A percentile compares a stretch with the other conserved stretches of the same genome.
Evolutionary conservation across 2,888 invertebrate species (phyloP).

Genomic region (Encarsia formosa): DNA sequence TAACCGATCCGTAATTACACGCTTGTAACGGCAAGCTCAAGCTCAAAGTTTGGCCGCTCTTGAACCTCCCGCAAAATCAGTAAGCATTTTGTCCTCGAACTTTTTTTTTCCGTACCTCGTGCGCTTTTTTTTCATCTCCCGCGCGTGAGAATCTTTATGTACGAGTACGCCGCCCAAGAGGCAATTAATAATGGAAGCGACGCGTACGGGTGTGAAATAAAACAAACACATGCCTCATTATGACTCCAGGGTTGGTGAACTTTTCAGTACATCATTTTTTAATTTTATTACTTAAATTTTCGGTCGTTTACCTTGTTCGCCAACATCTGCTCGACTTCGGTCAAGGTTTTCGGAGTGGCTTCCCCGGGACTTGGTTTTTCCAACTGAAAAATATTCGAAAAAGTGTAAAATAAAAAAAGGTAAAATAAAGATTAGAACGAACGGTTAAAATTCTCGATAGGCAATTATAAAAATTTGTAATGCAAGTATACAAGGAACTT

Average conservation of each 20-base stretch:
- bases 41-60: too few species aligned
- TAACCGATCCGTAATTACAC: too few species aligned
- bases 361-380: slow-evolving; percentile 34
- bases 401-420: too few species aligned
- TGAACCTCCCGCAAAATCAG: too few species aligned
- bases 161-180: neutral
- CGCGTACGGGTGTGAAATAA: slow-evolving; percentile 16
- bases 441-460: too few species aligned
- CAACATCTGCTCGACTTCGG: slow-evolving; percentile 44
- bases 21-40: too few species aligned
- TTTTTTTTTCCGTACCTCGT: neutral
- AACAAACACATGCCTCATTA: neutral
- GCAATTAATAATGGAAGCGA: slow-evolving; percentile 17
- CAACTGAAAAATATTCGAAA: slow-evolving; percentile 38
- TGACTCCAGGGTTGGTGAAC: too few species aligned
- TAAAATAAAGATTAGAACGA: too few species aligned
- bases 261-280: slow-evolving; percentile 1
- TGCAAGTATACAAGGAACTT: slow-evolving; percentile 30
- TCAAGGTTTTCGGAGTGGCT: slow-evolving; percentile 42
- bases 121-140: neutral
- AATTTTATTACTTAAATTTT: neutral
- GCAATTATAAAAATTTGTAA: too few species aligned
- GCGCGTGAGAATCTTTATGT: slow-evolving; percentile 12
- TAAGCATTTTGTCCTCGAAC: neutral
- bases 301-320: slow-evolving; percentile 46